phyloP scores from a whole-genome alignment of 2,113 vertebrate species.

The Odocoileus hemionus region DNA sequence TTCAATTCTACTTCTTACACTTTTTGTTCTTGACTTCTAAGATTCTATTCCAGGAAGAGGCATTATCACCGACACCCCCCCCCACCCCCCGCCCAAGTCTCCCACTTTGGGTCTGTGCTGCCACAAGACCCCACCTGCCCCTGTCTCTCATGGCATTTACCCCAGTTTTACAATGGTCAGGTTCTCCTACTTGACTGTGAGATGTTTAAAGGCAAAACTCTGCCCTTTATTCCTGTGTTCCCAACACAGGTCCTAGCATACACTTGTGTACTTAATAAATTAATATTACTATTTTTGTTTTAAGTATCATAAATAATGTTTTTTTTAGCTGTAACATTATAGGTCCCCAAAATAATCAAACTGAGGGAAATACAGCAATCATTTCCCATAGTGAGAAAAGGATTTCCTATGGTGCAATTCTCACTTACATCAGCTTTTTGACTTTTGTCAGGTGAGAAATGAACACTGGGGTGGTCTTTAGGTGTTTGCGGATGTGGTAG shows the following conservation, averaged over 20 bases:
- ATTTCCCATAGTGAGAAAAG: conserved; percentile 51
- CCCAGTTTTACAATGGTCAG: not conserved
- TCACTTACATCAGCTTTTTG: conserved; percentile 37
- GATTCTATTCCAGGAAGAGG: not conserved
- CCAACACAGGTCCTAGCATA: not conserved
- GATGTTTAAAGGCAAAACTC: not conserved
- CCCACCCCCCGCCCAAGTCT: accelerated
- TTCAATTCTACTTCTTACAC: not conserved
- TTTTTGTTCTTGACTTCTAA: not conserved
- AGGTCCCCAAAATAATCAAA: conserved; percentile 24
- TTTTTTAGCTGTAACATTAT: conserved; percentile 16
- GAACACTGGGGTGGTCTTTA: conserved; percentile 51
- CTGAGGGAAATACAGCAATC: conserved; percentile 4
- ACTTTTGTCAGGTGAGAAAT: conserved; percentile 56
- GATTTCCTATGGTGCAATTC: conserved; percentile 58
- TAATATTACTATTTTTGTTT: conserved; percentile 34
- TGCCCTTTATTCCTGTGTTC: not conserved
- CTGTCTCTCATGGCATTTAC: no score
- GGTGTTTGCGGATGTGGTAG: conserved; percentile 44
- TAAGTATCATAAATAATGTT: not conserved
- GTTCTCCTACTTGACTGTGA: not conserved
- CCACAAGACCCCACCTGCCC: not conserved
- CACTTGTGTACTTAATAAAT: conserved; percentile 2
- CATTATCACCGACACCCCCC: not conserved
- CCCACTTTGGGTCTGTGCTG: not conserved